These are phyloP conservation scores for Akabosia matsudoensis DNA, from an alignment of 1,140 invertebrate genomes.

Conservation along the genomic window DNA sequence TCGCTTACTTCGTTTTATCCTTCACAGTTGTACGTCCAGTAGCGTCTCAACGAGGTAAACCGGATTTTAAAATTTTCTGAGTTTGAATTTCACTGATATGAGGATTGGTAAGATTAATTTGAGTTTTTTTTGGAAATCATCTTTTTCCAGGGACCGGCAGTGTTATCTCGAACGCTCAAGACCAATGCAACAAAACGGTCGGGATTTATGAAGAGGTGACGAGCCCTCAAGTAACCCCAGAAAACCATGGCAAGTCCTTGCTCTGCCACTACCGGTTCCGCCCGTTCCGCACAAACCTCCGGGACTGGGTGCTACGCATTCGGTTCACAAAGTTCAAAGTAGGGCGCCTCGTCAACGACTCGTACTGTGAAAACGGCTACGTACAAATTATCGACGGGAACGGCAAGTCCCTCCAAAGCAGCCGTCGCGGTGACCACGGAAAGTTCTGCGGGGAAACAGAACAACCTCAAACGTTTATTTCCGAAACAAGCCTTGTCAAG, in stretches of 20 bases:
- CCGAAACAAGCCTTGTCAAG: constrained; percentile 86
- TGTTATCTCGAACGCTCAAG: constrained; percentile 49
- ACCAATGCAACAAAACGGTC: constrained; percentile 87
- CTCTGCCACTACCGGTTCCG: constrained; percentile 85
- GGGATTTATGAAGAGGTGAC: constrained; percentile 87
- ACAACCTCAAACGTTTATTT: constrained; percentile 88
- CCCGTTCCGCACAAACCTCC: constrained; percentile 68
- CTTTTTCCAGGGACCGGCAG: constrained; percentile 32
- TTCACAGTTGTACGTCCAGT: constrained; percentile 1
- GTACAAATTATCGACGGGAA: constrained; percentile 83
- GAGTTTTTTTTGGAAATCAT: no score
- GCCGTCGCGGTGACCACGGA: constrained; percentile 76
- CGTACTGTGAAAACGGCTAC: constrained; percentile 77
- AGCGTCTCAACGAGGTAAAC: constrained; percentile 16
- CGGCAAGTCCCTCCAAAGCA: constrained; percentile 77
- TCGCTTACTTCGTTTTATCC: background rate
- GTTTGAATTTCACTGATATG: background rate
- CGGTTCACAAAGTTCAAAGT: constrained; percentile 90
- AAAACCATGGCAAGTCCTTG: constrained; percentile 74
- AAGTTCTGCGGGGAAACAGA: constrained; percentile 89
- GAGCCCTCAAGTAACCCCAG: constrained; percentile 75
- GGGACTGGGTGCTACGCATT: constrained; percentile 83
- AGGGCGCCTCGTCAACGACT: constrained; percentile 77
- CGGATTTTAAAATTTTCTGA: background rate
- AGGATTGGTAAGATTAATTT: constrained; percentile 9